Percentiles rank a stretch among this genome's conserved stretches.
Evolutionary conservation across 2,113 vertebrate genomes (phyloP).

Genomic region (Silurus asotus): DNA sequence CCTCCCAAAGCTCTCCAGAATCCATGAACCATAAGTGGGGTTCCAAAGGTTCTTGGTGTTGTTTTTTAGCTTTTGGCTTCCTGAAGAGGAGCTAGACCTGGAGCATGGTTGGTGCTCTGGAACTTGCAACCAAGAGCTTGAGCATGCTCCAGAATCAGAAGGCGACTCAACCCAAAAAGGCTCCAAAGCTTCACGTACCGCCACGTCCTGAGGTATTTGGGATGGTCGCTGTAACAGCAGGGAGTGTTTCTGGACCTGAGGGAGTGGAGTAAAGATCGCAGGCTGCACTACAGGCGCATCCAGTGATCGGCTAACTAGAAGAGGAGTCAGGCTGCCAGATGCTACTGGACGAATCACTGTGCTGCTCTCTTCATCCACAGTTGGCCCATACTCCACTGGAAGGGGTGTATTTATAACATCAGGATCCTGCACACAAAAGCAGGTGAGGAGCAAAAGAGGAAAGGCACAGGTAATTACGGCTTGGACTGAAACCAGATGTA

Average conservation of each 20-base stretch:
- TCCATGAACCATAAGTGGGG: slow-evolving; percentile 88
- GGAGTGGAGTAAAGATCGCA: slow-evolving; percentile 44
- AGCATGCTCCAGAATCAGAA: slow-evolving; percentile 55
- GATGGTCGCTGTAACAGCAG: slow-evolving; percentile 64
- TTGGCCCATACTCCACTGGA: slow-evolving; percentile 78
- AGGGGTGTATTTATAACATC: slow-evolving; percentile 87
- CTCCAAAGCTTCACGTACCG: slow-evolving; percentile 69
- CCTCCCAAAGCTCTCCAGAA: slow-evolving; percentile 79
- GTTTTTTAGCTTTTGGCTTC: slow-evolving; percentile 81
- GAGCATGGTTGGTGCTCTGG: slow-evolving; percentile 68
- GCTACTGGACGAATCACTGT: slow-evolving; percentile 71
- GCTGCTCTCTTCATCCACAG: slow-evolving; percentile 77
- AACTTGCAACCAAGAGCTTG: slow-evolving; percentile 63
- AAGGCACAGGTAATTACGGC: neutral
- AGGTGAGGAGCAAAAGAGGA: neutral
- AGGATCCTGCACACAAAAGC: slow-evolving; percentile 75
- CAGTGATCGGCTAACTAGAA: slow-evolving; percentile 69
- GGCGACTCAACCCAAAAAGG: slow-evolving; percentile 68
- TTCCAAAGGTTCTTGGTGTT: slow-evolving; percentile 92
- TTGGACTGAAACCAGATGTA: neutral
- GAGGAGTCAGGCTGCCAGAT: slow-evolving; percentile 73
- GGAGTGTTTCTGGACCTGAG: slow-evolving; percentile 65
- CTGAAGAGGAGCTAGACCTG: slow-evolving; percentile 69
- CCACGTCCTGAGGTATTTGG: slow-evolving; percentile 72
- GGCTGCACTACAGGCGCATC: slow-evolving; percentile 61